Evolutionary conservation across 2,113 vertebrate genomes (phyloP), one percentile per base, ranked within the genome.

Genomic region (Triplophysa tibetana): DNA sequence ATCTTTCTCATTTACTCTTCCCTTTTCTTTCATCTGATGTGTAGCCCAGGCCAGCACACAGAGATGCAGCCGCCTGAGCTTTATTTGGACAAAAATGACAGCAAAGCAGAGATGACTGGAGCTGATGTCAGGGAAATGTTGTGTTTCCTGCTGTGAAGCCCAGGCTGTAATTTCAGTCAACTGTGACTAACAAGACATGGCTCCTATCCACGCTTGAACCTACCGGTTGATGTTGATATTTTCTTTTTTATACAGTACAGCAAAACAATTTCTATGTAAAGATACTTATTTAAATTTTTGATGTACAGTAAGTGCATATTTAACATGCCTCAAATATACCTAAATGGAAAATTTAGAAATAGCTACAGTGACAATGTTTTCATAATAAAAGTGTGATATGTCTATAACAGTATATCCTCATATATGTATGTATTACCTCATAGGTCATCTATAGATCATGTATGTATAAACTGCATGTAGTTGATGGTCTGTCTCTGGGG

Each of bases 151-250:
- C 45, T 80, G 65, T 13, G 33, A 72, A 74, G 43, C 72, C 73
- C 75, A 73, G 16, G 65, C 65, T 80, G 67, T 60, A 62, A 67
- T 81, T 68, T 60, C 68, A 74, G 26, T 56, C 56, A 38, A 67
- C 70, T 82, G 74, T 77, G 73, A 80, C 81, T 80, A 78, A 83
- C 69, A 78, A 58, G 54, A 58, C 54, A n/a, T 58, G 54, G 8
- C 54, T 58, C 19, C 50, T 52, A 52, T 52, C 43, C 43, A 17
- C 5, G 14, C 50, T 52, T 4, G 14, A 52, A 16, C 50, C 50
- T 50, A 14, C 48, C 14, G 12, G 13, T 38, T 38, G 48, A 13
- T 50, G 3, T 50, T 38, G 48, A 13, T 50, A 2, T 50, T 38
- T 52, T 52, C 14, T 52, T 16, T 52, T 52, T 16, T 52, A 50